Percentiles rank a stretch among this genome's conserved stretches.
Evolutionary conservation across 2,113 vertebrate species (phyloP).

Genomic region (Sardina pilchardus): DNA sequence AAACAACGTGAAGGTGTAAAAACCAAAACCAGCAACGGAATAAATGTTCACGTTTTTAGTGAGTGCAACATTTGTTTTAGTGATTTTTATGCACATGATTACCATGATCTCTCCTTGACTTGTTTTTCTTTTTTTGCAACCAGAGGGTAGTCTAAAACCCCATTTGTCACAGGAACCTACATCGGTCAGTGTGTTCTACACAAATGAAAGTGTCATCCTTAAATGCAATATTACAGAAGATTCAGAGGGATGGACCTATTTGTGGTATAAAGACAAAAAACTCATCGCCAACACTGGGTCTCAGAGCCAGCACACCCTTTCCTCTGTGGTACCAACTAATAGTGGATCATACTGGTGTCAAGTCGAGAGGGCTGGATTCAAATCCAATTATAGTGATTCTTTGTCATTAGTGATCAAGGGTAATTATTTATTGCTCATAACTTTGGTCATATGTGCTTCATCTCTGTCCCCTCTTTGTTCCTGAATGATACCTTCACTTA

Average conservation of each 20-base stretch:
- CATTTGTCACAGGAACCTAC: background rate
- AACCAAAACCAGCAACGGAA: background rate
- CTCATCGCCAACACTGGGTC: background rate
- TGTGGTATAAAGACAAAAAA: background rate
- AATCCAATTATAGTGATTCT: background rate
- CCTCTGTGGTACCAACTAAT: background rate
- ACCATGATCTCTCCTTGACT: background rate
- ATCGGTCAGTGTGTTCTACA: background rate
- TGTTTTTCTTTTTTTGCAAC: background rate
- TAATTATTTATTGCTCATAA: background rate
- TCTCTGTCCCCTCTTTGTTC: background rate
- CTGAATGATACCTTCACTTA: too few species aligned
- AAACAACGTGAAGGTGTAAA: background rate
- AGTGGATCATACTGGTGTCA: background rate
- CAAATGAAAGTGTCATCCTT: background rate
- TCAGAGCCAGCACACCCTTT: background rate
- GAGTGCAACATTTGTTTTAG: background rate
- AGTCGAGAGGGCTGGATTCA: background rate
- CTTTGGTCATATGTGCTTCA: background rate
- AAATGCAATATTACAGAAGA: background rate
- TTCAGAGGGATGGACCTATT: background rate
- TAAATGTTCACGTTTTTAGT: background rate
- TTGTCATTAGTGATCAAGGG: background rate
- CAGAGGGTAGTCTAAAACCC: background rate
- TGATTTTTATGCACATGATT: background rate